Conservation (phyloP, 92 coral and sea anemone genomes). For the Virgularia gustaviana region DNA sequence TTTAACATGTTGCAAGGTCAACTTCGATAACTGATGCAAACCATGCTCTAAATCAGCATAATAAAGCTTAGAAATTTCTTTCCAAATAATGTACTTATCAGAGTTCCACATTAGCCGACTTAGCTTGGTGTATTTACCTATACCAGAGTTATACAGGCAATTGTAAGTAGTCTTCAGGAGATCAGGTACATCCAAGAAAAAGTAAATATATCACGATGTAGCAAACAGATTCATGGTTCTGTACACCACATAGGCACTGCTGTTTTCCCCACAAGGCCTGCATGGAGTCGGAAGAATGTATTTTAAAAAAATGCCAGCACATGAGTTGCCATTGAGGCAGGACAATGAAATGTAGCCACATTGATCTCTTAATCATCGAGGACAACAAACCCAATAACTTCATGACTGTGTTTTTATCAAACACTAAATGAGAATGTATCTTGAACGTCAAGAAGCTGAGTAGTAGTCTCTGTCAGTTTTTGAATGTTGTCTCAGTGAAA, state of each 20-base stretch:
- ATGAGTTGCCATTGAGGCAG: slow-evolving; percentile 22
- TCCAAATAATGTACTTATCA: slow-evolving; percentile 43
- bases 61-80: slow-evolving; percentile 36
- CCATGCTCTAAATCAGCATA: slow-evolving; percentile 43
- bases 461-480: no score
- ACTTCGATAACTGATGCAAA: slow-evolving; percentile 48
- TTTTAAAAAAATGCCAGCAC: slow-evolving; percentile 21
- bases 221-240: slow-evolving; percentile 19
- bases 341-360: not conserved
- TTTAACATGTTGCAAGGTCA: slow-evolving; percentile 45
- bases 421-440: no score
- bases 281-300: not conserved
- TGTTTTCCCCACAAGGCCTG: not conserved
- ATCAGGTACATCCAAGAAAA: slow-evolving; percentile 26
- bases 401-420: slow-evolving; percentile 7
- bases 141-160: slow-evolving; percentile 48
- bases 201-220: slow-evolving; percentile 15
- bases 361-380: slow-evolving; percentile 24
- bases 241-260: not conserved
- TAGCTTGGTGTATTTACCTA: slow-evolving; percentile 48
- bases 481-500: no score
- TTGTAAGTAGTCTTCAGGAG: slow-evolving; percentile 53
- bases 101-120: slow-evolving; percentile 56
- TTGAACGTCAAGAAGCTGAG: no score
- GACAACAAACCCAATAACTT: slow-evolving; percentile 22